Conservation (phyloP, 2,888 invertebrate genomes). For the Ditylenchus weischeri region DNA sequence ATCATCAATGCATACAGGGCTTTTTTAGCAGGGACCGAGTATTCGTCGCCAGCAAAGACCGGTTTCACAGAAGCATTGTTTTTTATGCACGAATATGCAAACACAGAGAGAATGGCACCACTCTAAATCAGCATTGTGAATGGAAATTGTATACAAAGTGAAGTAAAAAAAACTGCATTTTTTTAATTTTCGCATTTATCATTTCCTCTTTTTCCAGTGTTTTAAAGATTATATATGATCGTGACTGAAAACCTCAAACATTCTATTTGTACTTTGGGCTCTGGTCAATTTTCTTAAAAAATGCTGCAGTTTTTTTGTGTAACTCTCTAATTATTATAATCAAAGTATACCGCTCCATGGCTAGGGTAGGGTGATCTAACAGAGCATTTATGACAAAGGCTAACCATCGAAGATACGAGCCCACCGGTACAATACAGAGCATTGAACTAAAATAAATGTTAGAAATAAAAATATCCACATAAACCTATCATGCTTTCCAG, state of each 20-base stretch:
- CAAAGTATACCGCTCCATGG: constrained; percentile 76
- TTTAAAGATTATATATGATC: too few relatives aligned
- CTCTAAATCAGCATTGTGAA: constrained; percentile 67
- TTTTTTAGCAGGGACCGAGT: constrained; percentile 75
- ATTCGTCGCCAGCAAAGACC: constrained; percentile 66
- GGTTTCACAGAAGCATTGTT: constrained; percentile 59
- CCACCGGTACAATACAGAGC: constrained; percentile 84
- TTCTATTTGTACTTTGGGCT: too few relatives aligned
- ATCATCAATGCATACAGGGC: constrained; percentile 68
- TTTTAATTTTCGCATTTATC: too few relatives aligned
- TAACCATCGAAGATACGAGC: constrained; percentile 72
- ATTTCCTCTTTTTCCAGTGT: too few relatives aligned
- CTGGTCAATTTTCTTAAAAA: too few relatives aligned
- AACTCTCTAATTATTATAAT: neutral
- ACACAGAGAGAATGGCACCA: constrained; percentile 86
- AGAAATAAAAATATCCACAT: too few relatives aligned
- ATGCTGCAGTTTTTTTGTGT: too few relatives aligned
- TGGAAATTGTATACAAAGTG: too few relatives aligned
- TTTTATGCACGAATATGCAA: constrained; percentile 80
- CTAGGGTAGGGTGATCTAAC: constrained; percentile 74
- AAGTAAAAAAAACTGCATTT: too few relatives aligned
- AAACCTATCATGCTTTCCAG: neutral
- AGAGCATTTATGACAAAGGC: constrained; percentile 75
- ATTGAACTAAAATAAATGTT: constrained; percentile 68
- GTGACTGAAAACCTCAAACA: too few relatives aligned